Conservation (phyloP, 2,113 vertebrate species). For the Lonchura striata region DNA sequence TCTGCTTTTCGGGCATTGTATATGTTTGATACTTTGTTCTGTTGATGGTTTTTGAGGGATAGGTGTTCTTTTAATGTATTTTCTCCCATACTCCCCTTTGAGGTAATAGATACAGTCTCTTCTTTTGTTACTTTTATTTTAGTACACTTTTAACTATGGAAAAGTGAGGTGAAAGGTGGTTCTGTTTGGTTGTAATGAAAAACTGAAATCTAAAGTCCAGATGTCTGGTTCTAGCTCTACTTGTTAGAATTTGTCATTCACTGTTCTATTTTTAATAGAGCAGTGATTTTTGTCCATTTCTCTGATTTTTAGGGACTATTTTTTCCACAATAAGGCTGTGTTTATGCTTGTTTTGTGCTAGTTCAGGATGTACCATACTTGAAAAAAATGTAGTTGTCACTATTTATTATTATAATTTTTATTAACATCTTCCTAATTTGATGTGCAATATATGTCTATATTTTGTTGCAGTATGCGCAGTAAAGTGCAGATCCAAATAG, state of each 20-base stretch:
- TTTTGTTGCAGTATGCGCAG: neutral
- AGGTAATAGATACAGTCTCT: neutral
- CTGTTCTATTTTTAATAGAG: neutral
- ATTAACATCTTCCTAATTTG: neutral
- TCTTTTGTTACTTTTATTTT: neutral
- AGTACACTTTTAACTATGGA: neutral
- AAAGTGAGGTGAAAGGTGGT: neutral
- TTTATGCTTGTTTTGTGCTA: neutral
- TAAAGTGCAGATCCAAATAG: neutral
- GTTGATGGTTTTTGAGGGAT: neutral
- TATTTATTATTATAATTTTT: neutral
- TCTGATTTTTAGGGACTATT: neutral
- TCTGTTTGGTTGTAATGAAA: neutral
- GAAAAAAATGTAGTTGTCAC: neutral
- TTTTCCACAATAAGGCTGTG: neutral
- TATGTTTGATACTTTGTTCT: neutral
- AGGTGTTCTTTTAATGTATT: rapidly evolving
- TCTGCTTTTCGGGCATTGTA: neutral
- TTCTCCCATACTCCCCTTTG: neutral
- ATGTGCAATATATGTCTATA: rapidly evolving
- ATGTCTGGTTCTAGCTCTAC: neutral
- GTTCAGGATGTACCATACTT: neutral
- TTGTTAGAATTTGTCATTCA: neutral
- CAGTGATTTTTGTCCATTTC: neutral
- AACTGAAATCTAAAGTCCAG: neutral